A percentile compares a stretch with the other conserved stretches of the same genome.
These are phyloP conservation scores for Larimichthys crocea DNA, from an alignment of 2,113 vertebrate species.

Conservation along the genomic window DNA sequence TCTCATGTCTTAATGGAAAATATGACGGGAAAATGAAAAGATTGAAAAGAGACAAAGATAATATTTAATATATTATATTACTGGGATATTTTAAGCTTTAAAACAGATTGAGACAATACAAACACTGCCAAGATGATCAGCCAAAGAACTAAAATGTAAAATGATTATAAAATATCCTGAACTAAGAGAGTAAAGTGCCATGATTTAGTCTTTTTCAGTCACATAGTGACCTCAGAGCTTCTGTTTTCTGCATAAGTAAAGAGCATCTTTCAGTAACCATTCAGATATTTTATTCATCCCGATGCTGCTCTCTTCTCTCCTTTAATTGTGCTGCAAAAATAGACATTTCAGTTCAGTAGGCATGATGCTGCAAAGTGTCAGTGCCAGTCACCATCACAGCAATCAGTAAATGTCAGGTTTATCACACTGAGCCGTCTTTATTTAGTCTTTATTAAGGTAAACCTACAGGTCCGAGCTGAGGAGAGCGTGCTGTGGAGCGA, in stretches of 20 bases:
- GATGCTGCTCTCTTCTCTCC: neutral
- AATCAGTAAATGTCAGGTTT: slow-evolving; percentile 24
- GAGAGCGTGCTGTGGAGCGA: slow-evolving; percentile 1
- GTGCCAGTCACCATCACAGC: slow-evolving; percentile 19
- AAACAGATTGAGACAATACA: neutral
- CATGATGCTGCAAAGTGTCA: slow-evolving; percentile 59
- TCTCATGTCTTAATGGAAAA: neutral
- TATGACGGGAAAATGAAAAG: neutral
- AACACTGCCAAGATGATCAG: neutral
- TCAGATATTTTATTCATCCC: slow-evolving; percentile 2
- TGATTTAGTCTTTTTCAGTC: too few relatives aligned
- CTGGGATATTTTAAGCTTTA: too few relatives aligned
- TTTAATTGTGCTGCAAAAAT: slow-evolving; percentile 53
- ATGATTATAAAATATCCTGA: neutral
- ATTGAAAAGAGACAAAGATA: neutral
- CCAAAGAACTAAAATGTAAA: neutral
- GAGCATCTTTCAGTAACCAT: neutral
- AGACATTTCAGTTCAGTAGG: slow-evolving; percentile 35
- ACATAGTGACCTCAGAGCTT: neutral
- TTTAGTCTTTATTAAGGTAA: neutral
- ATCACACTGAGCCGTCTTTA: neutral
- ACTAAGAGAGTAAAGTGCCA: too few relatives aligned
- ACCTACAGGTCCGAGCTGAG: neutral
- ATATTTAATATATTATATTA: too few relatives aligned
- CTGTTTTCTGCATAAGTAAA: neutral